These are phyloP conservation scores for Dendrolimus houi DNA, from an alignment of 2,888 invertebrate species.

Conservation along the genomic window DNA sequence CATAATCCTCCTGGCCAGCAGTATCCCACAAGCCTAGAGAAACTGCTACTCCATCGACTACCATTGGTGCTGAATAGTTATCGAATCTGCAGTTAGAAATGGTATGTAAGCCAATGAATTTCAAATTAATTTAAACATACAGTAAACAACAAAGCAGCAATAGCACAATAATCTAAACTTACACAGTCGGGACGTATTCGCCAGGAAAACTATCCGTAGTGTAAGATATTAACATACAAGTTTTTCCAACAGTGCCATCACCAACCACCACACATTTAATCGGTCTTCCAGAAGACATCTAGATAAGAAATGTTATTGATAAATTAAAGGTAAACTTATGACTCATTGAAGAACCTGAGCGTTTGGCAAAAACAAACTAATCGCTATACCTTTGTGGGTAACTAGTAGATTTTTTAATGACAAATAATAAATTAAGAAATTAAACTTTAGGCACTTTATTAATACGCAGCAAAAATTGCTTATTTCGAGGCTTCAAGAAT, in stretches of 20 bases:
- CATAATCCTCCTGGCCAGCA: conserved; percentile 98
- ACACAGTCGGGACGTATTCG: conserved; percentile 97
- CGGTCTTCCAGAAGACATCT: conserved; percentile 94
- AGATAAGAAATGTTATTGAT: conserved; percentile 38
- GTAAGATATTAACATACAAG: conserved; percentile 95
- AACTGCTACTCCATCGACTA: conserved; percentile 97
- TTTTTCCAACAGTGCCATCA: conserved; percentile 95
- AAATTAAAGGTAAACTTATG: conserved; percentile 54
- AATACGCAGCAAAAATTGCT: background rate
- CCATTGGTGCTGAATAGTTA: conserved; percentile 99
- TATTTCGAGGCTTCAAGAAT: background rate
- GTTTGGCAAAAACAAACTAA: conserved; percentile 29
- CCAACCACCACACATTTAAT: conserved; percentile 95
- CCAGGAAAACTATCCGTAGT: conserved; percentile 95
- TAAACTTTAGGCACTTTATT: background rate
- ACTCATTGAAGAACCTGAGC: conserved; percentile 50
- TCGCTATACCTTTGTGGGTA: conserved; percentile 23
- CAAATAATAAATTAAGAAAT: conserved; percentile 8
- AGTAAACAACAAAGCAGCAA: conserved; percentile 1
- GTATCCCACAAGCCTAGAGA: conserved; percentile 99
- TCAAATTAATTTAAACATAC: background rate
- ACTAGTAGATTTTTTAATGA: background rate
- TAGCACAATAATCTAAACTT: conserved; percentile 58
- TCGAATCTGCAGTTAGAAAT: conserved; percentile 84
- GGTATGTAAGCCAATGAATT: background rate